Conservation (phyloP, 92 coral and sea anemone genomes). For the Palythoa grandis region DNA sequence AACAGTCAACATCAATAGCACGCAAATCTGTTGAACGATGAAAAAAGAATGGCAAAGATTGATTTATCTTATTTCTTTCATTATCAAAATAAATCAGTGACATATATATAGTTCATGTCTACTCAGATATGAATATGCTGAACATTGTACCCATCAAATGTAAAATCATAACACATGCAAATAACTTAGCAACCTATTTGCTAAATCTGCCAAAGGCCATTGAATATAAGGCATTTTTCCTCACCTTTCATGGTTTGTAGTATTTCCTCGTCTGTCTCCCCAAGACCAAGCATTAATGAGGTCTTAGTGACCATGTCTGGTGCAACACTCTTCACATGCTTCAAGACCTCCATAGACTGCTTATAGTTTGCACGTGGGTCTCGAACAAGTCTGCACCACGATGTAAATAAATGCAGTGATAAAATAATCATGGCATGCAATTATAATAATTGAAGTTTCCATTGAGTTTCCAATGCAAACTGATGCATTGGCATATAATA, state of each 20-base stretch:
- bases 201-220: no score
- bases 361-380: constrained; percentile 96
- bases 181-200: background rate
- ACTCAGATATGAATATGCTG: background rate
- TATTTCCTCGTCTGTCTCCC: constrained; percentile 92
- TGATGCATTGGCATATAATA: no score
- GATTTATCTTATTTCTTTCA: background rate
- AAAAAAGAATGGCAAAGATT: background rate
- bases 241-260: constrained; percentile 92
- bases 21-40: constrained; percentile 71
- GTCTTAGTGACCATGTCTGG: constrained; percentile 92
- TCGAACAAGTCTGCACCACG: constrained; percentile 73
- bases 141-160: background rate
- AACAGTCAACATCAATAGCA: constrained; percentile 85
- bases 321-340: constrained; percentile 82
- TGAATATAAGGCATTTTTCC: background rate
- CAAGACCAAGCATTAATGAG: constrained; percentile 96
- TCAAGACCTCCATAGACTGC: constrained; percentile 87
- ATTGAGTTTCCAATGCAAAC: no score
- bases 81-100: background rate
- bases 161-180: background rate
- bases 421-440: no score
- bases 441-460: no score
- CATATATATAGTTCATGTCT: no score
- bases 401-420: background rate